Evolutionary conservation across 2,113 vertebrate genomes (phyloP).

Genomic region (Ailurus styani): DNA sequence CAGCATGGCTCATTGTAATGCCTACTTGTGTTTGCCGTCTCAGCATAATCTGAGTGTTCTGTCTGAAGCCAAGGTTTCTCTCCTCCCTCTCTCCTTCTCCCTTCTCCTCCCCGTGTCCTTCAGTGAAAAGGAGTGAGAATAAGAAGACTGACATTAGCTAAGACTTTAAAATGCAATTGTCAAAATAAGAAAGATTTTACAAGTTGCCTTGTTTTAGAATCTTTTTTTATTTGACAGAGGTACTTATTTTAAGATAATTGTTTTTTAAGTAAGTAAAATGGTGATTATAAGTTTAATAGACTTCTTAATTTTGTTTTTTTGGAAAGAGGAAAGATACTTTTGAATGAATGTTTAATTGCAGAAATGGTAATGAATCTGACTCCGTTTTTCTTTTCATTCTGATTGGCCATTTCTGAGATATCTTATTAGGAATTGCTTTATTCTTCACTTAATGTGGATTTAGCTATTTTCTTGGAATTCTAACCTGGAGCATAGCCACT

Average conservation of each 20-base stretch:
- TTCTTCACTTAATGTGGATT: not conserved
- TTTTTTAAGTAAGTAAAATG: slow-evolving; percentile 14
- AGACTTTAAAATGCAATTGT: not conserved
- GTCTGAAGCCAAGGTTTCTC: not conserved
- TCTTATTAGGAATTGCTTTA: not conserved
- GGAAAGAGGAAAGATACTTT: not conserved
- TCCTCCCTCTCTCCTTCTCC: not conserved
- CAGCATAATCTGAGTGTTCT: not conserved
- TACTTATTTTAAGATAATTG: slow-evolving; percentile 32
- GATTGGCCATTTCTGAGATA: not conserved
- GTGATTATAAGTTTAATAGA: not conserved
- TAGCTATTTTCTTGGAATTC: slow-evolving; percentile 40
- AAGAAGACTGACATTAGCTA: not conserved
- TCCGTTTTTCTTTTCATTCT: slow-evolving; percentile 23
- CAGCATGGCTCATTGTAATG: not conserved
- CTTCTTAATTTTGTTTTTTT: slow-evolving; percentile 42
- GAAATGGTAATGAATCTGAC: not conserved
- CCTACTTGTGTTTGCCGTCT: not conserved
- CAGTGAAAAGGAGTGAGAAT: not conserved
- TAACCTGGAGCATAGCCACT: not conserved
- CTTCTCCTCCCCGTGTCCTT: not conserved
- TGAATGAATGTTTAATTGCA: not conserved
- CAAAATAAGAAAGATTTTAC: not conserved
- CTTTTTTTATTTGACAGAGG: slow-evolving; percentile 38
- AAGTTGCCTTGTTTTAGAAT: not conserved